These are phyloP conservation scores for Bergia puertoricense DNA, from an alignment of 92 coral and sea anemone species.

Conservation along the genomic window DNA sequence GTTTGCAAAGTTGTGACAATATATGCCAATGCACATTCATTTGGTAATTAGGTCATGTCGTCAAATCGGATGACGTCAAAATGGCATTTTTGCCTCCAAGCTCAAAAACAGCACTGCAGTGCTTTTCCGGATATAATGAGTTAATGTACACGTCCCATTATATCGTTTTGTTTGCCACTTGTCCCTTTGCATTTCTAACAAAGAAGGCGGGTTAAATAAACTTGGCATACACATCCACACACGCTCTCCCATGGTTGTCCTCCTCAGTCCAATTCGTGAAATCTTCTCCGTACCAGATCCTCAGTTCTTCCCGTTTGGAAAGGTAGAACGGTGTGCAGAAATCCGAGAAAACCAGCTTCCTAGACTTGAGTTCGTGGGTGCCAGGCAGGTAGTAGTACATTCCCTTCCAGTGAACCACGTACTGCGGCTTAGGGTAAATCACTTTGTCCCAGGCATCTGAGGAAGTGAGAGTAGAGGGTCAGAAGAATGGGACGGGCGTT, in stretches of 20 bases:
- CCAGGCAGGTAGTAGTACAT: slow-evolving; percentile 39
- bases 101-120: too few species aligned
- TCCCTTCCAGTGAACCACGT: slow-evolving; percentile 41
- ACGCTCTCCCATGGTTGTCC: slow-evolving; percentile 34
- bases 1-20: too few species aligned
- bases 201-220: neutral
- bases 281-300: slow-evolving; percentile 46
- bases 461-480: neutral
- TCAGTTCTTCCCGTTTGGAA: slow-evolving; percentile 21
- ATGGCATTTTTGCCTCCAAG: too few species aligned
- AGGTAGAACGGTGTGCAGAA: slow-evolving; percentile 43
- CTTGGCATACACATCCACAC: slow-evolving; percentile 41
- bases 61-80: too few species aligned
- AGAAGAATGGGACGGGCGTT: neutral
- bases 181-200: neutral
- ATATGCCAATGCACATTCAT: too few species aligned
- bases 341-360: slow-evolving; percentile 35
- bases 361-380: slow-evolving; percentile 33
- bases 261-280: slow-evolving; percentile 28
- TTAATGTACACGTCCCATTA: too few species aligned
- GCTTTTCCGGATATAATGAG: too few species aligned
- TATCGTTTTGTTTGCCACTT: neutral
- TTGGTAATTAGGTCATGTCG: too few species aligned
- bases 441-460: slow-evolving; percentile 35
- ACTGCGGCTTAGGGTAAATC: slow-evolving; percentile 35